A percentile compares a stretch with the other conserved stretches of the same genome.
These are phyloP conservation scores for Antedon bifida DNA, from an alignment of 35 echinoderm and acorn worm genomes.

Conservation along the genomic window DNA sequence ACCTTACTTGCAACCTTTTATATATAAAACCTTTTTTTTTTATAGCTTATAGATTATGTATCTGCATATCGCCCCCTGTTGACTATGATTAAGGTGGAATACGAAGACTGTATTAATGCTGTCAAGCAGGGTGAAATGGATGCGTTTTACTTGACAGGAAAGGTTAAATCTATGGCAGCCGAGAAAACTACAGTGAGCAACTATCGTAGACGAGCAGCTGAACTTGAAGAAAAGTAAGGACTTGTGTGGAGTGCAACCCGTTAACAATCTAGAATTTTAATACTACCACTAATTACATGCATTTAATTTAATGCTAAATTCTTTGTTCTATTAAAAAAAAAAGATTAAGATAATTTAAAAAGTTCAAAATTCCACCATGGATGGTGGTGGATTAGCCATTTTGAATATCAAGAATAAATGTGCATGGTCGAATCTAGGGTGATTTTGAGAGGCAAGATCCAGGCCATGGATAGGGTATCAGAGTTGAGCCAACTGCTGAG, in stretches of 20 bases:
- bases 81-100: conserved; percentile 78
- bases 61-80: conserved; percentile 66
- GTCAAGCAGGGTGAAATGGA: conserved; percentile 86
- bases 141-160: conserved; percentile 79
- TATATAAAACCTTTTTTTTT: conserved; percentile 9
- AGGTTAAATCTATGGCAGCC: conserved; percentile 77
- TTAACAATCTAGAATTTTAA: too few species aligned
- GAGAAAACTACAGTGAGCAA: conserved; percentile 81
- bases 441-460: conserved; percentile 65
- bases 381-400: too few species aligned
- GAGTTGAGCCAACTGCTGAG: conserved; percentile 69
- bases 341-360: too few species aligned
- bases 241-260: not conserved
- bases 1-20: not conserved
- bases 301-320: too few species aligned
- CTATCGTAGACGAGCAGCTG: conserved; percentile 71
- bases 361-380: too few species aligned
- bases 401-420: too few species aligned
- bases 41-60: conserved; percentile 76
- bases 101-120: conserved; percentile 86
- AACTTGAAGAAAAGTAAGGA: conserved; percentile 71
- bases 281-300: too few species aligned
- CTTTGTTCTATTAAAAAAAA: too few species aligned
- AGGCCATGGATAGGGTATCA: conserved; percentile 60
- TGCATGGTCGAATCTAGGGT: conserved; percentile 59